Conservation (phyloP, 2,888 invertebrate species). For the Oxycera nigricornis region DNA sequence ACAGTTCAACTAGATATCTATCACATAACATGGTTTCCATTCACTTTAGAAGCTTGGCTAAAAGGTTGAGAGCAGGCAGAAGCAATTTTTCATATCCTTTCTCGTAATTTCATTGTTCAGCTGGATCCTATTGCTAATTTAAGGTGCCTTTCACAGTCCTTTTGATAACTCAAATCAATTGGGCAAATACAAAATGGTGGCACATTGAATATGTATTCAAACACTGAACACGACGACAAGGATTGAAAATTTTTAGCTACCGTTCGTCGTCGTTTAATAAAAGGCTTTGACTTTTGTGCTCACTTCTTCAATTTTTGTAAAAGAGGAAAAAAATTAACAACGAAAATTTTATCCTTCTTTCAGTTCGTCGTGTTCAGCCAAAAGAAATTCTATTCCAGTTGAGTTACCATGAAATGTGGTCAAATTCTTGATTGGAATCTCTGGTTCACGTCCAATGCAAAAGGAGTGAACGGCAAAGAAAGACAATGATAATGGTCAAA, state of each 20-base stretch:
- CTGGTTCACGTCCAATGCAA: neutral
- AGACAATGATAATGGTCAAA: constrained; percentile 23
- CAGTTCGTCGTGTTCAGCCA: constrained; percentile 27
- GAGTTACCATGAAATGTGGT: constrained; percentile 39
- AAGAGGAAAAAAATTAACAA: constrained; percentile 11
- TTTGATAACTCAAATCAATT: constrained; percentile 41
- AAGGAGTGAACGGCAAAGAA: neutral
- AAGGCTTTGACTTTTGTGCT: constrained; percentile 7
- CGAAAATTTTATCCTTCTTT: constrained; percentile 15
- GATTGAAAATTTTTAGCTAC: too few species aligned
- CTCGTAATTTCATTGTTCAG: constrained; percentile 2
- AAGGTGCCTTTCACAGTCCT: constrained; percentile 32
- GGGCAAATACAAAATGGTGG: constrained; percentile 34
- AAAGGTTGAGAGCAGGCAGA: neutral
- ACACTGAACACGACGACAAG: neutral
- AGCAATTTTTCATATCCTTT: constrained; percentile 25
- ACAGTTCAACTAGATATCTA: neutral
- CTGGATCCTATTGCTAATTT: constrained; percentile 37
- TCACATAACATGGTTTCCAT: neutral
- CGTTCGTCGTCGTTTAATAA: too few species aligned
- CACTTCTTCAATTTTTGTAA: neutral
- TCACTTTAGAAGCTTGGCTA: too few species aligned
- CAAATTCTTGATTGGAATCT: constrained; percentile 27
- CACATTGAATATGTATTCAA: constrained; percentile 1
- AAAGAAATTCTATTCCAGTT: constrained; percentile 36